Evolutionary conservation across 2,113 vertebrate species (phyloP), one percentile per base, ranked within the genome.

Genomic region (Casuarius casuarius): DNA sequence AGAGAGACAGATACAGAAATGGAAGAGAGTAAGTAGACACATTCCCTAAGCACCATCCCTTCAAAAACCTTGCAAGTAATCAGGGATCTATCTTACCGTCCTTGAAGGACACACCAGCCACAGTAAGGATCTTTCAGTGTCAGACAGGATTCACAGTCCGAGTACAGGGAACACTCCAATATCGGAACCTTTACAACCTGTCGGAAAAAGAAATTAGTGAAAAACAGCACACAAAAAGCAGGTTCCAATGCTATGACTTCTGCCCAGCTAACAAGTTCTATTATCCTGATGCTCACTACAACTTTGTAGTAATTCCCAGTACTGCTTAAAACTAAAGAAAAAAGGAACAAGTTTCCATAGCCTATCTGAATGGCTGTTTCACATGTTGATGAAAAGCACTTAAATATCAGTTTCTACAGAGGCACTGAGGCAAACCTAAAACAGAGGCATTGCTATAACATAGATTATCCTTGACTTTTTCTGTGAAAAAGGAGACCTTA

Each of bases 41-140:
- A 89, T 62, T n/a, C 49, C 29, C 49, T 70, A 76, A 73, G 51
- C 40, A 54, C 17, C 28, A 7, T 26, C 31, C 49, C 71, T 86
- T 58, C 40, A 85, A 51, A 95, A 83, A n/a, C 52, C 75, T 33
- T 62, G 62, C 56, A 94, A 66, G 25, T 59, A n/a, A 92, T 44
- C 33, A 58, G 28, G 52, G 21, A 74, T 84, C 98, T 97, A 17
- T 87, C 99, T 98, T 91, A 99, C 99, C 98, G 98, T 97, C 99
- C 99, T 46, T 99, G 98, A 79, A 99, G 99, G 87, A 99, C 98
- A 96, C 99, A 99, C 99, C 99, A 99, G 83, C 99, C 99, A 74
- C 99, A 99, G 95, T 99, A 99, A 0, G 99, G 99, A 95, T 99
- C 99, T 54, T 98, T 98, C 86, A 98, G 97, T 19, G 98, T 98